Evolutionary conservation across 2,113 vertebrate species (phyloP).

Genomic region (Chauna torquata): DNA sequence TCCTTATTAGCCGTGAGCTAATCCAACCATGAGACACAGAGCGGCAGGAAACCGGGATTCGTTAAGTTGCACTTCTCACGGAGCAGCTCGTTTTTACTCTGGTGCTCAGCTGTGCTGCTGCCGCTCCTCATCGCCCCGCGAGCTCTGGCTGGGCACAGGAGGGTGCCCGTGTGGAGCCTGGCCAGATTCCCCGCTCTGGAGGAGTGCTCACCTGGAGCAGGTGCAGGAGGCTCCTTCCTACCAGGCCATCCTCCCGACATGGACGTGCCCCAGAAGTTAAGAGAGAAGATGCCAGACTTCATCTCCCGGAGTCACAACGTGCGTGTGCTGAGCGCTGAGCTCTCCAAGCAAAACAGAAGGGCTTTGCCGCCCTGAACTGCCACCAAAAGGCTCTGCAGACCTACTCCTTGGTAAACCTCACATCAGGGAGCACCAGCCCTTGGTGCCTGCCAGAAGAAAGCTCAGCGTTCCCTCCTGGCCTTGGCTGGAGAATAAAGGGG

Average conservation of each 20-base stretch:
- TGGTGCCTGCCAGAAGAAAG: background rate
- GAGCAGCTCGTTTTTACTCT: background rate
- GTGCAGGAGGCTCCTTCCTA: background rate
- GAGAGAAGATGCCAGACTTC: background rate
- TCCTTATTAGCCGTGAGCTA: background rate
- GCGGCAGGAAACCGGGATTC: background rate
- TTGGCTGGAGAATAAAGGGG: background rate
- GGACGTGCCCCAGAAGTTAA: background rate
- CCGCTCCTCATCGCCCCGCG: fast-evolving
- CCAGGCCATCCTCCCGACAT: background rate
- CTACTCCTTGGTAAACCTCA: background rate
- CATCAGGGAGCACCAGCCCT: background rate
- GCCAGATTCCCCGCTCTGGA: background rate
- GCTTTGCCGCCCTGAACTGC: background rate
- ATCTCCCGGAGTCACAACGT: background rate
- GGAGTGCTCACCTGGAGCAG: background rate
- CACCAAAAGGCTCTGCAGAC: background rate
- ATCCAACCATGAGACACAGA: slow-evolving; percentile 6
- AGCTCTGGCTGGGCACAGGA: background rate
- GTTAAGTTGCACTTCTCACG: background rate
- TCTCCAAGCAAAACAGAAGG: background rate
- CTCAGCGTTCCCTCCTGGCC: background rate
- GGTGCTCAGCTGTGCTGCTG: background rate
- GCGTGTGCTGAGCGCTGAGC: background rate
- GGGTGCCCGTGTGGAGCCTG: background rate